Conservation (phyloP, 2,888 invertebrate species). For the Seira ritae region DNA sequence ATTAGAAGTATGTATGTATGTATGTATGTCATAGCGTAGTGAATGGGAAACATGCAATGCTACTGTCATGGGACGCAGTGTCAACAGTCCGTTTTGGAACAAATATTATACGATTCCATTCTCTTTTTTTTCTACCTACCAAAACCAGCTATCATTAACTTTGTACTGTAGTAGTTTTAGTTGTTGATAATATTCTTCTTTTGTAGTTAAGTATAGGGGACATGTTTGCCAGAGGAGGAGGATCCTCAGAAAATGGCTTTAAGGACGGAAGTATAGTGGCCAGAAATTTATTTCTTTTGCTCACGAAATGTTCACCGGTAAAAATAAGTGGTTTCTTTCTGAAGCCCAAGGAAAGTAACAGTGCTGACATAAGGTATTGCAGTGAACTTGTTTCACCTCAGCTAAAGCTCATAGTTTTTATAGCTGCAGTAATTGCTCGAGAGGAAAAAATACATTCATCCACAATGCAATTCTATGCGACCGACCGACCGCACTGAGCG, state of each 20-base stretch:
- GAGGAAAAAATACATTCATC: constrained; percentile 22
- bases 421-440: constrained; percentile 51
- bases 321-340: constrained; percentile 53
- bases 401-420: constrained; percentile 8
- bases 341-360: too few species aligned
- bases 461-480: background rate
- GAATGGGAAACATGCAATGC: constrained; percentile 53
- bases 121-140: background rate
- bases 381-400: constrained; percentile 41
- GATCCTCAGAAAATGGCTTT: constrained; percentile 33
- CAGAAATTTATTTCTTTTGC: constrained; percentile 56
- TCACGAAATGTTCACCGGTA: constrained; percentile 54
- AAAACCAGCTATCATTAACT: too few species aligned
- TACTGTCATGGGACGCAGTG: constrained; percentile 61
- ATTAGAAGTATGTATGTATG: constrained; percentile 21
- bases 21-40: too few species aligned
- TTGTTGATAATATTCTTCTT: background rate
- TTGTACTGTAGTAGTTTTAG: too few species aligned
- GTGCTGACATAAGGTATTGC: constrained; percentile 31
- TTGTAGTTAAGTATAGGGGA: constrained; percentile 3
- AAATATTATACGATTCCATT: constrained; percentile 30
- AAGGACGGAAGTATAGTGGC: constrained; percentile 53
- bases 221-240: constrained; percentile 9
- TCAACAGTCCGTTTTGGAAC: constrained; percentile 55
- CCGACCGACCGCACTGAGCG: background rate